Evolutionary conservation across 2,113 vertebrate genomes (phyloP).

Genomic region (Microcebus ravelobensis): DNA sequence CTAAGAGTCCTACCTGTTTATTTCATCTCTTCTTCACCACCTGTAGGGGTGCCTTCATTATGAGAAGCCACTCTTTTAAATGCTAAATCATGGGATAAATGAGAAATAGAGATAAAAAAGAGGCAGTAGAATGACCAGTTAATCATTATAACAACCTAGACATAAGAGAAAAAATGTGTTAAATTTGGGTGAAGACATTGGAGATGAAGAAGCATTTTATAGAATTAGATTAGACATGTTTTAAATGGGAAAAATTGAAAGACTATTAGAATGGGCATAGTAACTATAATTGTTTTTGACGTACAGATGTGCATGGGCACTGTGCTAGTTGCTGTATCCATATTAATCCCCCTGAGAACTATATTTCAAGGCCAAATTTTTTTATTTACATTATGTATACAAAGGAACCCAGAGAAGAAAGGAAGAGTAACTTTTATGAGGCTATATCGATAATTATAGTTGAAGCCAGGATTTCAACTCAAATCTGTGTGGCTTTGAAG

Average conservation of each 20-base stretch:
- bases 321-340: not conserved
- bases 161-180: not conserved
- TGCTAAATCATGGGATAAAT: too few species aligned
- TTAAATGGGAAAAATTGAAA: not conserved
- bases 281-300: not conserved
- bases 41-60: too few species aligned
- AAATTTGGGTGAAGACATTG: not conserved
- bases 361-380: not conserved
- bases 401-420: not conserved
- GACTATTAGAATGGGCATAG: not conserved
- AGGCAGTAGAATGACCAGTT: too few species aligned
- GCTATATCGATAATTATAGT: not conserved
- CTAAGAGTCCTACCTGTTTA: not conserved
- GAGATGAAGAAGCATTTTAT: not conserved
- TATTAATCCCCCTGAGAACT: not conserved
- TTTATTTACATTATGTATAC: not conserved
- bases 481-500: not conserved
- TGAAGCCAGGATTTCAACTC: not conserved
- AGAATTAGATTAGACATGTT: not conserved
- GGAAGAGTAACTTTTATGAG: not conserved
- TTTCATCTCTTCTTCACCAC: too few species aligned
- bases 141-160: too few species aligned
- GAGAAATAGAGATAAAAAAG: too few species aligned
- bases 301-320: not conserved
- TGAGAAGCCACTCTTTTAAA: too few species aligned